Percentiles rank a stretch among this genome's conserved stretches.
These are phyloP conservation scores for Tetropium fuscum DNA, from an alignment of 2,888 invertebrate species.

Conservation along the genomic window DNA sequence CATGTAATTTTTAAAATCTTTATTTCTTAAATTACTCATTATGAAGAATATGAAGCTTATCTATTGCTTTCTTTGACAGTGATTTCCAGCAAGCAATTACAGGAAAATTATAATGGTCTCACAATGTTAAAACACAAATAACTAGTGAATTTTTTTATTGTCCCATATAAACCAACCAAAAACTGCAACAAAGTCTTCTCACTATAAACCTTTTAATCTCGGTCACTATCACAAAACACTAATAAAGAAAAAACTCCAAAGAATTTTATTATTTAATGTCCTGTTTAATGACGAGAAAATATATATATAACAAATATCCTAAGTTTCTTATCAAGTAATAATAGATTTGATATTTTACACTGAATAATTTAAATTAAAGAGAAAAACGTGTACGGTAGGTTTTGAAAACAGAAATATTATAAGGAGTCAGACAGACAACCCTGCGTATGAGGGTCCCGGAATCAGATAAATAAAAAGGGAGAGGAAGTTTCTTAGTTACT, in stretches of 20 bases:
- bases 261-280: slow-evolving; percentile 53
- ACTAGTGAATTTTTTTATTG: slow-evolving; percentile 5
- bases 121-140: slow-evolving; percentile 9
- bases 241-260: slow-evolving; percentile 45
- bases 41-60: slow-evolving; percentile 1
- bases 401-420: slow-evolving; percentile 34
- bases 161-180: slow-evolving; percentile 16
- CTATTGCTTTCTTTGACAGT: slow-evolving; percentile 8
- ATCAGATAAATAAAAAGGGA: slow-evolving; percentile 24
- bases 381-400: slow-evolving; percentile 35
- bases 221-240: slow-evolving; percentile 42
- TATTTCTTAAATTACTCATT: slow-evolving; percentile 2
- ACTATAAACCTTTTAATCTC: slow-evolving; percentile 27
- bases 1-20: slow-evolving; percentile 12
- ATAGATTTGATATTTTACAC: slow-evolving; percentile 50
- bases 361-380: slow-evolving; percentile 47
- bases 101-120: slow-evolving; percentile 2
- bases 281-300: slow-evolving; percentile 53
- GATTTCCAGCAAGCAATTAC: background rate
- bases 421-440: slow-evolving; percentile 52
- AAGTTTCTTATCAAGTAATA: slow-evolving; percentile 48
- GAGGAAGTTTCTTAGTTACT: slow-evolving; percentile 48
- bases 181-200: slow-evolving; percentile 20
- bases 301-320: slow-evolving; percentile 50
- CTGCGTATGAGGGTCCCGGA: slow-evolving; percentile 46